These are phyloP conservation scores for Nothoprocta perdicaria DNA, from an alignment of 2,113 vertebrate species.

Conservation along the genomic window DNA sequence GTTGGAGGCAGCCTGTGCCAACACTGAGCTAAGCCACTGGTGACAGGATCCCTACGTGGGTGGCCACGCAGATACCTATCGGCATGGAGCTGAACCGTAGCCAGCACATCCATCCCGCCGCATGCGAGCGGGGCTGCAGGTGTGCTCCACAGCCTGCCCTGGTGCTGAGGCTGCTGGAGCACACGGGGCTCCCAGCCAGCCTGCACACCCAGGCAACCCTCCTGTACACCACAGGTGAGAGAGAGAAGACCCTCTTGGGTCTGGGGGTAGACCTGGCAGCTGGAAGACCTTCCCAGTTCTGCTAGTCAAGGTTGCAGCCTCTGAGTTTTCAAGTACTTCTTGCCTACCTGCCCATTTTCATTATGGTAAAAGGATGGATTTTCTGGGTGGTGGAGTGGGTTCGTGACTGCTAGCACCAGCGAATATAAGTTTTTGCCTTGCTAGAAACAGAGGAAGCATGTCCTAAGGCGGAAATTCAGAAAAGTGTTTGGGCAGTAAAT, in stretches of 20 bases:
- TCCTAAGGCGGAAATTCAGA: not conserved
- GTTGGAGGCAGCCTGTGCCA: not conserved
- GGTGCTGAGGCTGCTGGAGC: not conserved
- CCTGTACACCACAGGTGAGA: not conserved
- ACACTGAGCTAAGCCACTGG: not conserved
- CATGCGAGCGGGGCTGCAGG: not conserved
- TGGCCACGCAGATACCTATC: slow-evolving; percentile 36
- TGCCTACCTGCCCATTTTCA: not conserved
- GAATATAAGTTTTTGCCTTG: not conserved
- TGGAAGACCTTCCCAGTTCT: not conserved
- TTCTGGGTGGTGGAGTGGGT: not conserved
- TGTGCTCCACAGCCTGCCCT: not conserved
- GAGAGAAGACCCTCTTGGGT: not conserved
- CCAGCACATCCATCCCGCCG: not conserved
- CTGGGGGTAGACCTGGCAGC: not conserved
- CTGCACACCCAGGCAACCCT: not conserved
- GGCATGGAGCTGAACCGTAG: not conserved
- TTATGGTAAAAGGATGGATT: not conserved
- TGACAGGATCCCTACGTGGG: slow-evolving; percentile 43
- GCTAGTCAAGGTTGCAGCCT: not conserved
- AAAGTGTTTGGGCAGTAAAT: not conserved
- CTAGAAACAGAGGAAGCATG: not conserved
- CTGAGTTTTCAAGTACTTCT: not conserved
- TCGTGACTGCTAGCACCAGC: not conserved
- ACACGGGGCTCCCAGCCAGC: not conserved